Evolutionary conservation across 2,113 vertebrate species (phyloP), one percentile per base, ranked within the genome.

Genomic region (Hystrix cristata): DNA sequence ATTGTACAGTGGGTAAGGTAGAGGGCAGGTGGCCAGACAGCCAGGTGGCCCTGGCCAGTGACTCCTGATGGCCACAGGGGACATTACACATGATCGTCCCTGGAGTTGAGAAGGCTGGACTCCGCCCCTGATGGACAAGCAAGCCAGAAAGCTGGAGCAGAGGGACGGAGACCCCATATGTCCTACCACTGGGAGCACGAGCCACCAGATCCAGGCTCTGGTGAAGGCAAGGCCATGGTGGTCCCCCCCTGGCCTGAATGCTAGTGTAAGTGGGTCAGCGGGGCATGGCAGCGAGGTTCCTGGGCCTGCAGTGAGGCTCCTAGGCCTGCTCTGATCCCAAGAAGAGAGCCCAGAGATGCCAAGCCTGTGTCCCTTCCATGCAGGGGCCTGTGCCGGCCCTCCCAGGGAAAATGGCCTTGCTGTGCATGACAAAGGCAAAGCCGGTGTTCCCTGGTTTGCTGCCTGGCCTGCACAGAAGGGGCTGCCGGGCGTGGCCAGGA

Each of bases 401-500:
- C 69, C 3, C 48, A 6, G 34, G 21, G 48, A 0, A 48, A 65
- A 9, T 9, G 21, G 21, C 25, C 19, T 23, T 46, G 12, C 43
- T 76, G 43, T 14, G 21, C 53, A 51, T 0, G 13, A 43, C 10
- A 1, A 38, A 76, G 14, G 23, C 29, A 14, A 85, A 29, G 76
- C 62, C 15, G 3, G 34, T 4, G 1, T 2, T 2, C 21, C 67
- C 87, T 1, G 1, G 19, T 19, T 8, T 57, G 51, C 80, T 51
- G 81, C 67, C 57, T 21, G 2, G 10, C 1, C 7, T 0, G 13
- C 12, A 18, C 10, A 18, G 55, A 71, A 64, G 0, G 64, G 60
- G 62, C 11, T 0, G 4, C 67, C 3, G 4, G 12, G 19, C 0
- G 1, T 1, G 14, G 48, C 25, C 48, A 13, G 16, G 60, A 48